Evolutionary conservation across 2,888 invertebrate species (phyloP), one percentile per base, ranked within the genome.

Genomic region (Spisula solida): DNA sequence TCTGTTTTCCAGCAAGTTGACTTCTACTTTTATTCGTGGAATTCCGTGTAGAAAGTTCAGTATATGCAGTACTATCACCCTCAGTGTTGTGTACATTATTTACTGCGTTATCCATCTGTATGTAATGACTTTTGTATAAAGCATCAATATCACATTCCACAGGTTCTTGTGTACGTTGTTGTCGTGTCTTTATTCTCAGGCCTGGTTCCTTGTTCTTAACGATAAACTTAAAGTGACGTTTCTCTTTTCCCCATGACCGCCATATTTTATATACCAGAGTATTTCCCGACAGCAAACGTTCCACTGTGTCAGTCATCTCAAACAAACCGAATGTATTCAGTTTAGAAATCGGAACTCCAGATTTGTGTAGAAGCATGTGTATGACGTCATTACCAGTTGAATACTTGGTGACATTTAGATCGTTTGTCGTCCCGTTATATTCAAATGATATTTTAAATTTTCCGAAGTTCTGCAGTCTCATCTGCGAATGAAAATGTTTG

Each of bases 381-480:
- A 89, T 86, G 41, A 91, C 91, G 85, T 91, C 91, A 89, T 83
- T 75, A 79, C 89, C 88, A 18, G 91, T 91, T 51, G 89, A 83
- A 81, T 89, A 88, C 31, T 83, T 89, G 2, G 91, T 86, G 12
- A 91, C 87, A 56, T 89, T 83, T 41, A 91, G 83, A 16, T 81
- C 29, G 18, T 56, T 4, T 29, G 8, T 81, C 12, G 75, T 86
- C 0, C 86, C 87, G 70, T 88, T 75, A 29, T 85, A 88, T 14
- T 51, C 47, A 20, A 90, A 84, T 20, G 81, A 79, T 55, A 90
- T 75, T 18, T 41, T 60, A 41, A 56, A 78, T 47, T 83, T 86
- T 20, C 89, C 84, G 29, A 87, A 41, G 34, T 86, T 34, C 18
- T 47, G 48, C 16, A 86, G 29, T 25, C 75, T 70, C 86, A 86